Percentiles rank a stretch among this genome's conserved stretches.
Conservation (phyloP, 1,140 invertebrate species). For the Teleopsis dalmanni region DNA sequence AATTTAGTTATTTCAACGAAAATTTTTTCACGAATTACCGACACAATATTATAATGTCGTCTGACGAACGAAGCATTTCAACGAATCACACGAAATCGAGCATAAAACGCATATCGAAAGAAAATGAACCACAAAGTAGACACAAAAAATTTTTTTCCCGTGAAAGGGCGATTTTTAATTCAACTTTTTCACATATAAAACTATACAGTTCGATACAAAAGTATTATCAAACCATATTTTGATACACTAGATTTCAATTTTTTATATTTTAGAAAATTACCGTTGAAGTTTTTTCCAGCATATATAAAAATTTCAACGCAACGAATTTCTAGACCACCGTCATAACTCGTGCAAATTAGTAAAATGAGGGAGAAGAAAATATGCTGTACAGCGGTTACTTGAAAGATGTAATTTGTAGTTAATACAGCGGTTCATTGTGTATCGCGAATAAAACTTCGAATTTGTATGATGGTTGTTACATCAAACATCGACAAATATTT, state of each 20-base stretch:
- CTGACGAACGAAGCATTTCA: slow-evolving; percentile 4
- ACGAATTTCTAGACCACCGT: too few relatives aligned
- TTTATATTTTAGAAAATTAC: slow-evolving; percentile 5
- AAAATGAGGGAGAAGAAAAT: too few relatives aligned
- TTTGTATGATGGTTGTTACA: too few relatives aligned
- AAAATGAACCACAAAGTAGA: slow-evolving; percentile 6
- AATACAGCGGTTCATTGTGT: too few relatives aligned
- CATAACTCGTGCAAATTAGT: too few relatives aligned
- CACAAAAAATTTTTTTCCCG: slow-evolving; percentile 4
- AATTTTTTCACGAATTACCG: not conserved
- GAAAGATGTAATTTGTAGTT: too few relatives aligned
- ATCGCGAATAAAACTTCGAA: too few relatives aligned
- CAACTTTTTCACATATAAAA: not conserved
- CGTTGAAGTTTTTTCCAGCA: slow-evolving; percentile 7
- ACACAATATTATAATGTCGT: slow-evolving; percentile 1
- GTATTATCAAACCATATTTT: slow-evolving; percentile 3
- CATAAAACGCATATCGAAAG: slow-evolving; percentile 2
- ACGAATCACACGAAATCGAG: slow-evolving; percentile 5
- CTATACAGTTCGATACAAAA: slow-evolving; percentile 4
- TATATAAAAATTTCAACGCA: too few relatives aligned
- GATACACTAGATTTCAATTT: not conserved
- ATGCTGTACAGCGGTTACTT: too few relatives aligned
- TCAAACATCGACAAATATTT: too few relatives aligned
- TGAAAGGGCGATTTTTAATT: slow-evolving; percentile 6
- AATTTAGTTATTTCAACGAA: not conserved